phyloP scores from a whole-genome alignment of 2,113 vertebrate genomes.

The Osmerus eperlanus region DNA sequence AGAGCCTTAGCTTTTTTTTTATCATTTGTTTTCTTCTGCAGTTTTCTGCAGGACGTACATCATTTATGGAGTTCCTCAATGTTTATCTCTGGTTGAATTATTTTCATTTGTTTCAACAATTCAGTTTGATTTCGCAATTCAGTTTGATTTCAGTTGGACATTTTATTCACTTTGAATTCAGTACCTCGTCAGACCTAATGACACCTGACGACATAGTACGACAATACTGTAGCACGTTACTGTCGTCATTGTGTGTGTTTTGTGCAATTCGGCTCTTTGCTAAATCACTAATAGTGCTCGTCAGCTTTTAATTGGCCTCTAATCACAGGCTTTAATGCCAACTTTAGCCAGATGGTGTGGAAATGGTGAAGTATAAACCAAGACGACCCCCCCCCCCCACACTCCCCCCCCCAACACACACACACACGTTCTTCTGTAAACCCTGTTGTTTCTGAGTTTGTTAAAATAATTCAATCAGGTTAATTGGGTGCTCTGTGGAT shows the following conservation, averaged over 20 bases:
- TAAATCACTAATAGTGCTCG: constrained; percentile 14
- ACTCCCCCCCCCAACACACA: neutral
- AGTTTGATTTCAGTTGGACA: neutral
- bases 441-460: constrained; percentile 45
- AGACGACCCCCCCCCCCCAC: neutral
- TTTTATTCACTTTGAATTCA: neutral
- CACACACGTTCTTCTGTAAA: constrained; percentile 8
- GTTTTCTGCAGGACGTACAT: no score
- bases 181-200: no score
- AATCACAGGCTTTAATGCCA: constrained; percentile 50
- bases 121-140: neutral
- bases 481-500: constrained; percentile 58
- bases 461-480: constrained; percentile 58
- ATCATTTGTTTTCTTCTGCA: no score
- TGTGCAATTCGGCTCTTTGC: neutral
- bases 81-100: neutral
- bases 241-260: neutral
- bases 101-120: neutral
- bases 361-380: constrained; percentile 9
- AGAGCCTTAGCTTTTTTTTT: no score
- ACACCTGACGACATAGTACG: no score
- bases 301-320: constrained; percentile 48
- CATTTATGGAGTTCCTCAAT: no score
- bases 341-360: constrained; percentile 54
- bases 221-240: no score